These are phyloP conservation scores for Papilio glaucus DNA, from an alignment of 1,140 invertebrate genomes.

Conservation along the genomic window DNA sequence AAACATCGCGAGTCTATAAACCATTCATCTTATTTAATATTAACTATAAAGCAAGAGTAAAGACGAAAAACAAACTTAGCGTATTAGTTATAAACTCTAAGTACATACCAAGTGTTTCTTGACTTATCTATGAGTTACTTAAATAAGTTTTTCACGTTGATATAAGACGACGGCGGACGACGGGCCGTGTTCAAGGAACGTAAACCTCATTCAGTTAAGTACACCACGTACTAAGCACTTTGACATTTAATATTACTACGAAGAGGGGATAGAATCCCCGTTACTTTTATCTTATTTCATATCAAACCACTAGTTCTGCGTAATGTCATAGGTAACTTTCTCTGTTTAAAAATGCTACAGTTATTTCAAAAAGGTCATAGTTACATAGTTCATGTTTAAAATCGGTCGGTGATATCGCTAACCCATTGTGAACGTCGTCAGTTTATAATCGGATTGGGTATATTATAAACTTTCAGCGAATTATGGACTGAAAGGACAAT, in stretches of 20 bases:
- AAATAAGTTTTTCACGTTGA: slow-evolving; percentile 20
- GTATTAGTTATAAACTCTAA: not conserved
- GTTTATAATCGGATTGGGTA: no score
- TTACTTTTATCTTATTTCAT: slow-evolving; percentile 20
- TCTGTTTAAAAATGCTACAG: no score
- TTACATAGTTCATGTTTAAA: no score
- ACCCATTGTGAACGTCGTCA: no score
- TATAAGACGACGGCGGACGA: not conserved
- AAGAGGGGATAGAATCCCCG: slow-evolving; percentile 1
- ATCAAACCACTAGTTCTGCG: no score
- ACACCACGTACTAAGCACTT: slow-evolving; percentile 2
- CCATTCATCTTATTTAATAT: not conserved
- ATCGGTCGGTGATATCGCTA: no score
- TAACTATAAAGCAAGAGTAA: not conserved
- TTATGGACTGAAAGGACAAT: no score
- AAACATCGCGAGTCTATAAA: not conserved
- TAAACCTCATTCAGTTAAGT: slow-evolving; percentile 19
- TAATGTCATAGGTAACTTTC: no score
- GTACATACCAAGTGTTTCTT: not conserved
- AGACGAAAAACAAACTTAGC: not conserved
- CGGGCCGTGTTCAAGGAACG: not conserved
- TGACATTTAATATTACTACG: slow-evolving; percentile 20
- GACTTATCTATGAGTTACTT: slow-evolving; percentile 12
- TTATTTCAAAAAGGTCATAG: no score
- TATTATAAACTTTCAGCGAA: no score